Conservation (phyloP, 1,140 invertebrate species). For the Trachymyrmex cornetzi region DNA sequence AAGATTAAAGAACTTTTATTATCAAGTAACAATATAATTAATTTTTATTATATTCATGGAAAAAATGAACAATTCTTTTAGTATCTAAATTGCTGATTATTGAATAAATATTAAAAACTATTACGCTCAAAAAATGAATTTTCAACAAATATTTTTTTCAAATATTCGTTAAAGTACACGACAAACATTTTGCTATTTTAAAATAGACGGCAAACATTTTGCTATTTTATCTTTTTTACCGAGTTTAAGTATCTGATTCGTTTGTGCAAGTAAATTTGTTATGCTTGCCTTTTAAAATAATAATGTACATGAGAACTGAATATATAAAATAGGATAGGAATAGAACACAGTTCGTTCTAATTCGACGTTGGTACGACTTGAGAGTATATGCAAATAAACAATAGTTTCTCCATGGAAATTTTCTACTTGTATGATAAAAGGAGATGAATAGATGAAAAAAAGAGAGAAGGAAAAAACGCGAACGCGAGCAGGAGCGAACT, state of each 20-base stretch:
- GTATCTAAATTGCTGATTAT: no score
- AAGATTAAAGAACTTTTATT: neutral
- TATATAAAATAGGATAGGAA: neutral
- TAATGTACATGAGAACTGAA: slow-evolving; percentile 12
- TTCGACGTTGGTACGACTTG: neutral
- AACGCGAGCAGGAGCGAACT: slow-evolving; percentile 54
- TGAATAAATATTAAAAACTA: neutral
- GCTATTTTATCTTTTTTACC: neutral
- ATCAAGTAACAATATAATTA: no score
- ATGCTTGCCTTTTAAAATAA: slow-evolving; percentile 3
- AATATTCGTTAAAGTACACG: neutral
- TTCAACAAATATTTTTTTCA: neutral
- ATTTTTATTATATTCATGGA: neutral
- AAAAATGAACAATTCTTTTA: neutral
- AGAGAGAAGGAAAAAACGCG: slow-evolving; percentile 19
- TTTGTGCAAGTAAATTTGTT: slow-evolving; percentile 13
- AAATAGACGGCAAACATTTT: neutral
- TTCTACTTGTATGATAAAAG: slow-evolving; percentile 30
- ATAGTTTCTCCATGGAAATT: slow-evolving; percentile 56
- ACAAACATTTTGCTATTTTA: neutral
- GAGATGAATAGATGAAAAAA: slow-evolving; percentile 41
- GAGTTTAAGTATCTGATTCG: slow-evolving; percentile 28
- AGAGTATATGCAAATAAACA: slow-evolving; percentile 43
- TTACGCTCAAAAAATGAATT: neutral
- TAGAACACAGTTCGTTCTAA: slow-evolving; percentile 6